A percentile compares a stretch with the other conserved stretches of the same genome.
Conservation (phyloP, 2,113 vertebrate species). For the Rhombomys opimus region DNA sequence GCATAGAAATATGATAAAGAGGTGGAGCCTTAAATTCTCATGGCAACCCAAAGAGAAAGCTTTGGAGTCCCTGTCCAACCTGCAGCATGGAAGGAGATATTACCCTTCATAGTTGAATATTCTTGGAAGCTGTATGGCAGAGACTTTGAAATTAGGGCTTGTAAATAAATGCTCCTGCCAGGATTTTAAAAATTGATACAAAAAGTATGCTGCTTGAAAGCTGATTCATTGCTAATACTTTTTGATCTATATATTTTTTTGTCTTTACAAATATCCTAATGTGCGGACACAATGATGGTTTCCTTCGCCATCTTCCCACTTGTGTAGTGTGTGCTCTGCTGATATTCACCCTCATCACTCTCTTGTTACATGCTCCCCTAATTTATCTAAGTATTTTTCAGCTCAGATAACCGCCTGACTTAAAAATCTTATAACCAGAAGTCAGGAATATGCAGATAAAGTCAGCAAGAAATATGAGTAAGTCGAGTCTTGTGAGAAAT, state of each 20-base stretch:
- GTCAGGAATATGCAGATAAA: too few relatives aligned
- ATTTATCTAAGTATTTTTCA: not conserved
- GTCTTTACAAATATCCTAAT: not conserved
- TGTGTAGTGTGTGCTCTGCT: not conserved
- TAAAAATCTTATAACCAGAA: not conserved
- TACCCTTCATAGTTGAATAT: not conserved
- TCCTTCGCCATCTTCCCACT: not conserved
- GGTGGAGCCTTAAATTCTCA: not conserved
- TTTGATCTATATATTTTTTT: not conserved
- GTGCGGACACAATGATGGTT: too few relatives aligned
- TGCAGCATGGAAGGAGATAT: too few relatives aligned
- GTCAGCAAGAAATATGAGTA: not conserved
- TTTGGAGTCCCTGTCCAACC: rapidly evolving
- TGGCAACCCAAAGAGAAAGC: too few relatives aligned
- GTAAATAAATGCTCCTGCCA: not conserved
- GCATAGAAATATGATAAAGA: not conserved
- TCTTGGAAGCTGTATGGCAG: not conserved
- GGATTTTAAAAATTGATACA: not conserved
- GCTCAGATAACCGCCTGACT: not conserved
- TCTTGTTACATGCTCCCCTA: not conserved
- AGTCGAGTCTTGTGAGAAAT: not conserved
- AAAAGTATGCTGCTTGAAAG: not conserved
- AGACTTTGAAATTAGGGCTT: not conserved
- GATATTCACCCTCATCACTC: not conserved
- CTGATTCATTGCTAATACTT: not conserved